Evolutionary conservation across 1,140 invertebrate genomes (phyloP), one percentile per base, ranked within the genome.

Genomic region (Drosophila sulfurigaster): DNA sequence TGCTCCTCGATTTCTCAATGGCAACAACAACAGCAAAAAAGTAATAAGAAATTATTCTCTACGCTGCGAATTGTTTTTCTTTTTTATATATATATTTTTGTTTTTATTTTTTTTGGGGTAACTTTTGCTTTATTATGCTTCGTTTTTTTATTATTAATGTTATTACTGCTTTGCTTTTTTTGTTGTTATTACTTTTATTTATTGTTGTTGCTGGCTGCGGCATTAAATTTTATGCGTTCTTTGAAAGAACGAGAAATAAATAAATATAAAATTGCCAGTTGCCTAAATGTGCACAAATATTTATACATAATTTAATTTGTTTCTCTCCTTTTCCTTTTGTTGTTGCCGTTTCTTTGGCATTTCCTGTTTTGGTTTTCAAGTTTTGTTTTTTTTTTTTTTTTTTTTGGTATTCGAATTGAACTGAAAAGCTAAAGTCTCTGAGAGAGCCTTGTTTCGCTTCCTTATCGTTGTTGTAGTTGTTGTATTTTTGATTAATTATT

Each of bases 201-300:
- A 35, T 43, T 62, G 16, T 59, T 73, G 46, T 60, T 66, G 51
- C 59, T 65, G 41, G 66, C 32, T 57, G 10, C 35, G 60, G 78
- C 82, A 79, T 86, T 75, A 86, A 81, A 81, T 86, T 86, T 86
- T 64, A 86, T 86, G 82, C 54, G 54, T 82, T 86, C 82, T 72
- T 73, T 60, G 60, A 51, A 75, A 81, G 15, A 58, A 58, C n/a
- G 15, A 30, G 25, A 87, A 87, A 82, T 79, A 86, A 74, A 87
- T 82, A 78, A 79, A 65, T 83, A 25, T 25, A 25, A 83, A 82
- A 83, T 74, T 60, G 70, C 70, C 63, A 32, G 7, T 38, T 10
- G 35, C 35, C 8, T 10, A 78, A 79, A 75, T 49, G 57, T 78
- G 52, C 30, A 70, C 75, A 60, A 52, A 63, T 68, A 48, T 76